Base-by-base conservation (phyloP, 2,113 vertebrate genomes). In the Collichthys lucidus region DNA sequence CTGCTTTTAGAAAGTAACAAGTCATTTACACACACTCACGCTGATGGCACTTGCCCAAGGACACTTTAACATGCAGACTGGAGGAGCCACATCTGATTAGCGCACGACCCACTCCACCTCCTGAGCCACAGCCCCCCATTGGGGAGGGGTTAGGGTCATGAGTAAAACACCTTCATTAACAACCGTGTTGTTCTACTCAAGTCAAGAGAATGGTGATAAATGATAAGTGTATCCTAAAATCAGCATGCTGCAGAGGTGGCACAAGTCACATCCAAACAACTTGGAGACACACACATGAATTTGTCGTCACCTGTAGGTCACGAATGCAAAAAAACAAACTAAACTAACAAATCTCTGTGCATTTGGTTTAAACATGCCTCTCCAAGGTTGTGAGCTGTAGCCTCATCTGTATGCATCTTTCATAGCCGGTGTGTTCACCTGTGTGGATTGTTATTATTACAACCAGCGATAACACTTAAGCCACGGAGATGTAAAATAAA, bases 181-280 rank as follows among this genome's bases (percentile, higher is more conserved):
- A 61, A 11, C 26, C n/a, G 29, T 35, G 26, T 22, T 57, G 16
- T 59, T 11, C 10, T n/a, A 3, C 11, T 31, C 3, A 22, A 20
- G 57, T 62, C 20, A 16, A 74, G 15, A n/a, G 49, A 40, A 40
- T 40, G 22, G 44, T 26, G 3, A 65, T 76, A 47, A 65, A 65
- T 46, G 17, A 56, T 24, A 24, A 55, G 22, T 15, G 2, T 60
- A 5, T n/a, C 11, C 12, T 46, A 17, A n/a, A 26, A 46, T 35
- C 10, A 40, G 52, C 22, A 55, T 15, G 31, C n/a, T 5, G 8
- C 40, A 50, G 3, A 12, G 26, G 15, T 11, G 42, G 12, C 11
- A 7, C 5, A 1, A 7, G 10, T 66, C 24, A 9, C 2, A 49
- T 49, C 22, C 29, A 19, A 50, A 46, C 64, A 50, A 59, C 44